Percentiles rank a stretch among this genome's conserved stretches.
phyloP scores from a whole-genome alignment of 2,888 invertebrate species.

The Folsomia candida region DNA sequence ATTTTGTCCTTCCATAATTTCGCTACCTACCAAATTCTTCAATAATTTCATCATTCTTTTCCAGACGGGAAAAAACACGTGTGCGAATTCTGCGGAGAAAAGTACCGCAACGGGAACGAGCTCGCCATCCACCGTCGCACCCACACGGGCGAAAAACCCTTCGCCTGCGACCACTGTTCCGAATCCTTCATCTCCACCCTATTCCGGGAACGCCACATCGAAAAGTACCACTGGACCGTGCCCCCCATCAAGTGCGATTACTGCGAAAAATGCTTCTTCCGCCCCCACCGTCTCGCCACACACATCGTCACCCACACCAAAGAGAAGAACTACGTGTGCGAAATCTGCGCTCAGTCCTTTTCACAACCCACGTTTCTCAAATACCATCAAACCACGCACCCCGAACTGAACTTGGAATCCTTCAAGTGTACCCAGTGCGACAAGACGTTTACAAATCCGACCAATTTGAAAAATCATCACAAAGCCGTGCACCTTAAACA shows the following conservation, averaged over 20 bases:
- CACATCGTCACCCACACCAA: slow-evolving; percentile 31
- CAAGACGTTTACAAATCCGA: slow-evolving; percentile 34
- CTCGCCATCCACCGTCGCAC: too few species aligned
- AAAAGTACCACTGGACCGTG: slow-evolving; percentile 33
- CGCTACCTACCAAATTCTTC: too few species aligned
- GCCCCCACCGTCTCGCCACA: slow-evolving; percentile 28
- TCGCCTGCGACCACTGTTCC: slow-evolving; percentile 28
- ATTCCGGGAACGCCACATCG: slow-evolving; percentile 32
- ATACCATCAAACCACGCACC: slow-evolving; percentile 40
- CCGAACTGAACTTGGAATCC: slow-evolving; percentile 31
- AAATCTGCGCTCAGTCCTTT: slow-evolving; percentile 37
- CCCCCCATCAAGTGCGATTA: slow-evolving; percentile 36
- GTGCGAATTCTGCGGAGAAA: too few species aligned
- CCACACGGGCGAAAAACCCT: too few species aligned
- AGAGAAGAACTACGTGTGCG: slow-evolving; percentile 35
- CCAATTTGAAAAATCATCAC: slow-evolving; percentile 31
- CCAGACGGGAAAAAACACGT: too few species aligned
- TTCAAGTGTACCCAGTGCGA: slow-evolving; percentile 38
- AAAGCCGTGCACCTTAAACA: slow-evolving; percentile 36
- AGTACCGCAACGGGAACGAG: too few species aligned
- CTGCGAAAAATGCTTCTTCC: slow-evolving; percentile 33
- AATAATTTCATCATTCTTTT: too few species aligned
- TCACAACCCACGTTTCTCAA: slow-evolving; percentile 39
- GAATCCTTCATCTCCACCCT: slow-evolving; percentile 31
- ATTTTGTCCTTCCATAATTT: too few species aligned